These are phyloP conservation scores for Crenuchus spilurus DNA, from an alignment of 2,797 vertebrate genomes.

Conservation along the genomic window DNA sequence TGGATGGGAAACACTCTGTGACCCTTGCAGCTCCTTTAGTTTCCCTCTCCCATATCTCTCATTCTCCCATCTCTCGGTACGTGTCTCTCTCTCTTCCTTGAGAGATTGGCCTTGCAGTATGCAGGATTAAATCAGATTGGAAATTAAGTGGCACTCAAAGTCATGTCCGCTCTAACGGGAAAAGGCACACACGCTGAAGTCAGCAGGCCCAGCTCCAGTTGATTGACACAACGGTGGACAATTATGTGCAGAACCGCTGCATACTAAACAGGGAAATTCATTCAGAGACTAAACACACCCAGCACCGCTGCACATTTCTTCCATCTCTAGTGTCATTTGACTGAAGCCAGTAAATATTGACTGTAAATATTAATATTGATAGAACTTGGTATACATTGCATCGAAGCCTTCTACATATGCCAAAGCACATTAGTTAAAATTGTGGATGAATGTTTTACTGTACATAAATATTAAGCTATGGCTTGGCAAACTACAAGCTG, in stretches of 20 bases:
- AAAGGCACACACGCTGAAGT: conserved; percentile 50
- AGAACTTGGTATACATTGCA: not conserved
- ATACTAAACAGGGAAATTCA: conserved; percentile 57
- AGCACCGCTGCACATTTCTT: conserved; percentile 12
- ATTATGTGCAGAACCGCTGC: conserved; percentile 60
- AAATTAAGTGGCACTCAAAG: conserved; percentile 71
- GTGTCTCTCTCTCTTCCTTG: conserved; percentile 20
- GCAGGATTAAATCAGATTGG: conserved; percentile 70
- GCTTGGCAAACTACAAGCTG: not conserved
- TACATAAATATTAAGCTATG: conserved; percentile 14
- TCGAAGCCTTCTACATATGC: conserved; percentile 2
- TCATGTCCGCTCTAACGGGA: conserved; percentile 63
- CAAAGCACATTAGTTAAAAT: conserved; percentile 15
- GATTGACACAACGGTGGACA: conserved; percentile 58
- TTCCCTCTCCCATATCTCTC: conserved; percentile 20
- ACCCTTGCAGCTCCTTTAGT: not conserved
- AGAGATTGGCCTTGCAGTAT: conserved; percentile 47
- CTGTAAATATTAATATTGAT: conserved; percentile 26
- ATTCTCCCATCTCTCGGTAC: too few species aligned
- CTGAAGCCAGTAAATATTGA: too few species aligned
- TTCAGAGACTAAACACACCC: conserved; percentile 59
- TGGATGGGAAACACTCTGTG: conserved; percentile 48
- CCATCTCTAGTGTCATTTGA: conserved; percentile 6
- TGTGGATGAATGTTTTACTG: conserved; percentile 4
- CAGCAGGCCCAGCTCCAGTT: conserved; percentile 53